Base-by-base conservation (phyloP, 2,113 vertebrate species). In the Corynorhinus townsendii region DNA sequence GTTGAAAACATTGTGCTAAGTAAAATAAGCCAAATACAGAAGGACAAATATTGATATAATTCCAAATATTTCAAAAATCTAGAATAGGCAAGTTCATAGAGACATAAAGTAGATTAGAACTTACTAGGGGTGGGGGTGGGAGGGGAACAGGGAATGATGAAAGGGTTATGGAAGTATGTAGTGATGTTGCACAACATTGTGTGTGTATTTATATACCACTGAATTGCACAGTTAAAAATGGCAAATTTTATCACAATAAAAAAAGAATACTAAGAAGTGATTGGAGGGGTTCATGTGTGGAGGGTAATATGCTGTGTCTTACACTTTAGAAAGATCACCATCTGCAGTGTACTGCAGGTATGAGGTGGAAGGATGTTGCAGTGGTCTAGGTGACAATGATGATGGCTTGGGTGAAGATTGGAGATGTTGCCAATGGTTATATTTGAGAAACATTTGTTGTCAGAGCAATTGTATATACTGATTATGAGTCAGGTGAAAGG, bases 301-400 rank as follows among this genome's bases (percentile, higher is more conserved):
- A 86, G 35, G 59, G 35, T 66, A 72, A 28, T 22, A 19, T 3
- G 19, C 28, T 76, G 43, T 26, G 30, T 5, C 33, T 56, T 8
- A 30, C 11, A 30, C 33, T 52, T 76, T 28, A 85, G 71, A 66
- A 64, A n/a, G 54, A 68, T 7, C 45, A n/a, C 26, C 3, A 1
- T 22, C 38, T 1, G 11, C 68, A 20, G 11, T 5, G 4, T 16
- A 17, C 59, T 22, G 59, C 11, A 15, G 45, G 54, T 10, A 22
- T 6, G 26, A 1, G 40, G 66, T 8, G 14, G 7, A 14, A 12
- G 7, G 38, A 28, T 0, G 30, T 17, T 5, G 1, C 28, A 19
- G 45, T 54, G 59, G 28, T 43, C 59, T n/a, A 62, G 49, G 26
- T 2, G 62, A 19, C 4, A 10, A 9, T 7, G 26, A 38, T 11